Conservation (phyloP, 2,797 vertebrate species). For the Tokudaia muenninki region DNA sequence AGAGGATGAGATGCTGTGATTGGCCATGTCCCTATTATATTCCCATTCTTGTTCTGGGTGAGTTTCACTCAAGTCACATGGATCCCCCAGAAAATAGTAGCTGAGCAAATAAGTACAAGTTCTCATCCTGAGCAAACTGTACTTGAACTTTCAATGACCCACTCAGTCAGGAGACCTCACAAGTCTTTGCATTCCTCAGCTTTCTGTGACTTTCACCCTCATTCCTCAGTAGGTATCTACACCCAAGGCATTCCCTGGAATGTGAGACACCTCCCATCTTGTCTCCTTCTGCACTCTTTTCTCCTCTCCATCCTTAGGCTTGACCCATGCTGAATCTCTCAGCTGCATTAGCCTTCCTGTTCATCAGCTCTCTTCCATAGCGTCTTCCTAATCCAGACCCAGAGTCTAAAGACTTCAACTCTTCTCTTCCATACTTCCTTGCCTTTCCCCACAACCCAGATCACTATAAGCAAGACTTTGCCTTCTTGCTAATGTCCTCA, state of each 20-base stretch:
- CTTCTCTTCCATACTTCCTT: neutral
- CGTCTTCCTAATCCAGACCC: neutral
- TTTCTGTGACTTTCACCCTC: neutral
- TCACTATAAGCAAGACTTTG: neutral
- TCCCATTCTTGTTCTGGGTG: neutral
- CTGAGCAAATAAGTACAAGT: neutral
- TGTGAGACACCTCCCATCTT: neutral
- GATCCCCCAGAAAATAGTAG: neutral
- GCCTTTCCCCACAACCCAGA: neutral
- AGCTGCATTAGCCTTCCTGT: neutral
- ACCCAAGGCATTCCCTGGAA: neutral
- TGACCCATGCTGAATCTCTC: neutral
- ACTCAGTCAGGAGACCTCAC: neutral
- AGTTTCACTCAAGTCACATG: neutral
- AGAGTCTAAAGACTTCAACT: neutral
- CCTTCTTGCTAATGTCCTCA: neutral
- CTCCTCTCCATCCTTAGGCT: neutral
- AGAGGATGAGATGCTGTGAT: neutral
- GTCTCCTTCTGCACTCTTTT: neutral
- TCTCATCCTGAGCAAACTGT: neutral
- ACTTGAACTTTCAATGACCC: slow-evolving; percentile 6
- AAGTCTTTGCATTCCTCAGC: neutral
- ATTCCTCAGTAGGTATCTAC: neutral
- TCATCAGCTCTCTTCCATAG: neutral
- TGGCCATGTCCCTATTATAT: neutral